Evolutionary conservation across 2,888 invertebrate genomes (phyloP), one percentile per base, ranked within the genome.

Genomic region (Conus canariensis): DNA sequence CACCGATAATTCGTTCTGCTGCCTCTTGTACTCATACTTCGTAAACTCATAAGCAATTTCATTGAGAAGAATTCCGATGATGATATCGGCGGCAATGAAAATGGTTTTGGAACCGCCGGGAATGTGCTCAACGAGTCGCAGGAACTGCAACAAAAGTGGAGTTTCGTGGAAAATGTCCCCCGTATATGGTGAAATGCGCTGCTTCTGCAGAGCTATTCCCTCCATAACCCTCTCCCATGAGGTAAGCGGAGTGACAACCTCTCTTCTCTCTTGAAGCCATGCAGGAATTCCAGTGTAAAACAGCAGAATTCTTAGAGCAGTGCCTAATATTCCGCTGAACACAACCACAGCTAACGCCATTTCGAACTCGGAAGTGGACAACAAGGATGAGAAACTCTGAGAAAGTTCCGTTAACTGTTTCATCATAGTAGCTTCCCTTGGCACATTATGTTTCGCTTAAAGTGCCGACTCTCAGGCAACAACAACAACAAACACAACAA

Each of bases 161-260:
- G 89, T 89, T 74, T 99, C 99, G 95, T 99, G 99, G 93, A 99
- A 98, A 90, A 98, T 97, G 96, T 99, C 99, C 14, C 99, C 96
- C 91, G 93, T 94, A 95, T 99, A 99, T 0, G 99, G 99, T 95
- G 98, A 98, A 91, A 98, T 97, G 70, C 97, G 45, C 94, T 97
- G 97, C 91, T 98, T 97, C 93, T 97, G 97, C 89, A 99, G 97
- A 95, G 98, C 97, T 85, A 98, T 97, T 64, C 99, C 99, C 97
- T 99, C 99, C 93, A 98, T 97, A 95, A 99, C 98, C 98, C 93
- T 92, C 58, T 93, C 93, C 94, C 94, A 94, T 86, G 94, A 94
- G n/a, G 94, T 94, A n/a, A 94, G 67, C 9, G 94, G 93, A 85
- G 93, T 94, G 19, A 93, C 92, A 83, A 94, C 93, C 90, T 94